Conservation (phyloP, 2,888 invertebrate species). For the Tipula vernalis region DNA sequence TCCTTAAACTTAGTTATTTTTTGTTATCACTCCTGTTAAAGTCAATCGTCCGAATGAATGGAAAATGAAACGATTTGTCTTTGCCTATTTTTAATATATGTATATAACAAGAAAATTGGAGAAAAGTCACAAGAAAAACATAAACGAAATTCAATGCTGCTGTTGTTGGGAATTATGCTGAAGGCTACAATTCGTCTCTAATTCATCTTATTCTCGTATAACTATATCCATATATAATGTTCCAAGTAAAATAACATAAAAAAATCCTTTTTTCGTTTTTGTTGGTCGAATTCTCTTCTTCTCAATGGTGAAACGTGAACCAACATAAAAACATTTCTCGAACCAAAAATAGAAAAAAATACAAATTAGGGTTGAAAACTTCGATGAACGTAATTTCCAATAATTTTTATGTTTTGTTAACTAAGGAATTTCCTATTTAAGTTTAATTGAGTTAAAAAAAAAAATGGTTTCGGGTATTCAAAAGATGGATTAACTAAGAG, state of each 20-base stretch:
- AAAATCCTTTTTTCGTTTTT: background rate
- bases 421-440: background rate
- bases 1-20: background rate
- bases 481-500: background rate
- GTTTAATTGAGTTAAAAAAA: background rate
- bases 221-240: background rate
- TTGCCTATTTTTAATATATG: background rate
- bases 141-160: background rate
- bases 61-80: slow-evolving; percentile 1
- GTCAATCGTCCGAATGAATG: background rate
- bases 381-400: background rate
- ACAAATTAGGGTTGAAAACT: background rate
- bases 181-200: background rate
- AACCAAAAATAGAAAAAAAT: background rate
- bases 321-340: background rate
- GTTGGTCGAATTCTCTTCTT: background rate
- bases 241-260: background rate
- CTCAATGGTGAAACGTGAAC: background rate
- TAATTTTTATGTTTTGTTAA: background rate
- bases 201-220: background rate
- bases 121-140: background rate
- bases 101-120: background rate
- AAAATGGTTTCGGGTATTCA: background rate
- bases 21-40: background rate
- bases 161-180: background rate